Percentiles rank a stretch among this genome's conserved stretches.
These are phyloP conservation scores for Notechis scutatus DNA, from an alignment of 2,113 vertebrate genomes.

Conservation along the genomic window DNA sequence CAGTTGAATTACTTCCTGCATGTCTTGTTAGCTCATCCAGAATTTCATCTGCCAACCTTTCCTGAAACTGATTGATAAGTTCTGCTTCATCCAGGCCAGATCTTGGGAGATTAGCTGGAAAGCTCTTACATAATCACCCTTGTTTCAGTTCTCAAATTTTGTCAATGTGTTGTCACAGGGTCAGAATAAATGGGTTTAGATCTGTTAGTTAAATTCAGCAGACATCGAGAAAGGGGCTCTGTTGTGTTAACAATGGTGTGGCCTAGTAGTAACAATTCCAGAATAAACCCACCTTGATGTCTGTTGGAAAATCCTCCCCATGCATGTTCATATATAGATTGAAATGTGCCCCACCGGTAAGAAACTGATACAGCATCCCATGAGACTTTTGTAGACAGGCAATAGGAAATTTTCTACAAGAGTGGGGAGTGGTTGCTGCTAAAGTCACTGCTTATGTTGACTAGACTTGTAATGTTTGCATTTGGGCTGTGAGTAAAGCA, in stretches of 20 bases:
- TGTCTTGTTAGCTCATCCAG: neutral
- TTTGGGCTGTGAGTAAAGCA: neutral
- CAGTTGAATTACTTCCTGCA: neutral
- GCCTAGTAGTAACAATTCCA: neutral
- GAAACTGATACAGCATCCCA: neutral
- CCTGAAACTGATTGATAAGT: neutral
- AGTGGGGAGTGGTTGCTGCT: neutral
- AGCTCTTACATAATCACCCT: neutral
- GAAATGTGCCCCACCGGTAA: neutral
- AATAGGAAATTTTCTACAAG: neutral
- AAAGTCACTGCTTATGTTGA: neutral
- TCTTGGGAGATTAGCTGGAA: neutral
- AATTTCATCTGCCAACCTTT: neutral
- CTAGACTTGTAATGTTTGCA: neutral
- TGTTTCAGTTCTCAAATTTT: neutral
- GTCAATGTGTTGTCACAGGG: neutral
- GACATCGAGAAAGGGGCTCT: neutral
- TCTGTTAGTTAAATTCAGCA: neutral
- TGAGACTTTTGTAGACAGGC: neutral
- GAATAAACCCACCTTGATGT: neutral
- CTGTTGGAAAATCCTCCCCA: neutral
- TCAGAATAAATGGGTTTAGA: neutral
- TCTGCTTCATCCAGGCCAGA: neutral
- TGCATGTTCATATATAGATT: neutral
- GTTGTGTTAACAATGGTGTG: neutral